Percentiles rank a stretch among this genome's conserved stretches.
These are phyloP conservation scores for Napeogenes inachia DNA, from an alignment of 2,888 invertebrate species.

Conservation along the genomic window DNA sequence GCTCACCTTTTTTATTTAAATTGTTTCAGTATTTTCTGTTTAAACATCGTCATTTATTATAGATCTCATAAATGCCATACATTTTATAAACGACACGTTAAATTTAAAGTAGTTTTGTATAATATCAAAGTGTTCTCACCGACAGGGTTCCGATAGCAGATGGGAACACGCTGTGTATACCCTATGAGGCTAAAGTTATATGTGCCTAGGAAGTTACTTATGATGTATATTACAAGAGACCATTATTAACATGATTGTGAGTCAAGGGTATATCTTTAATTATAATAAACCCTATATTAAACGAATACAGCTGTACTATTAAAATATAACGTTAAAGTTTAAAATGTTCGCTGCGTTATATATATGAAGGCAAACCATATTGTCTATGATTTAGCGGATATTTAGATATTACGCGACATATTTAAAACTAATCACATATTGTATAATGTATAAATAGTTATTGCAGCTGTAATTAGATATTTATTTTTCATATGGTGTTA, in stretches of 20 bases:
- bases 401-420: constrained; percentile 37
- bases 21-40: no score
- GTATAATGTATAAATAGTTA: constrained; percentile 77
- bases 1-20: no score
- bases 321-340: not conserved
- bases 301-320: not conserved
- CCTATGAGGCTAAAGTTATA: constrained; percentile 63
- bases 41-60: no score
- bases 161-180: constrained; percentile 16
- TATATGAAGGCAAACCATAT: not conserved
- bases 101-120: constrained; percentile 35
- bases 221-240: constrained; percentile 71
- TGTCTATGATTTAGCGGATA: constrained; percentile 49
- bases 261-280: constrained; percentile 53
- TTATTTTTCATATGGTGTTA: constrained; percentile 78
- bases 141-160: constrained; percentile 41
- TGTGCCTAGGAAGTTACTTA: constrained; percentile 75
- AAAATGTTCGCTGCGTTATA: not conserved
- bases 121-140: constrained; percentile 52
- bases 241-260: constrained; percentile 73
- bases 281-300: constrained; percentile 28
- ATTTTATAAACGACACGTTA: not conserved
- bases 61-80: not conserved
- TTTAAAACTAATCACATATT: constrained; percentile 47
- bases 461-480: constrained; percentile 77